Evolutionary conservation across 2,797 vertebrate species (phyloP), one percentile per base, ranked within the genome.

Genomic region (Acanthurus tractus): DNA sequence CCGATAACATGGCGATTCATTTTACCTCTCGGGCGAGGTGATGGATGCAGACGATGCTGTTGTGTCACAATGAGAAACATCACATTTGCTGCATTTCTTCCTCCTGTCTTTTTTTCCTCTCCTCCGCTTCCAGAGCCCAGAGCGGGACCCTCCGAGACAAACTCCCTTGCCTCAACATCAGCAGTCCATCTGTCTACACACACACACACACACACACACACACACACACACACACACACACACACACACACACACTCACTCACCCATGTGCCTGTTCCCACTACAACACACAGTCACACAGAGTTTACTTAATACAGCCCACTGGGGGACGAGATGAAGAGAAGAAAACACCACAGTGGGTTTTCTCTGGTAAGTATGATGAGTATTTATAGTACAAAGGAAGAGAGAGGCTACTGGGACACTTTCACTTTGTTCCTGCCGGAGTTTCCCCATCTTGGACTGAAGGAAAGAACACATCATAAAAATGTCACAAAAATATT

Each of bases 311-410:
- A 25, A 52, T 70, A 6, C 15, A 83, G 81, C 67, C 81, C 40
- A 20, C 73, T n/a, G 76, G 42, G 74, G 50, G 49, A 20, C 22
- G 18, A 59, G 25, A 52, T 1, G 8, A 50, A 63, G 23, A 50
- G 25, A 13, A 29, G 23, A 36, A 74, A 4, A 73, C 65, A 81
- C 59, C 70, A 50, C 74, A 50, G 61, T 15, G 45, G 54, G 61
- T 73, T 74, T 78, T 65, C 52, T 67, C 42, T 18, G 45, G 38
- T 34, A 53, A 34, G 56, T 52, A 0, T 9, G 25, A 40, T 64
- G 38, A 59, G 64, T 85, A 89, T 86, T 81, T 82, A 81, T 78
- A 84, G 82, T 13, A 75, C 52, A 68, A 54, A 52, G 23, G 72
- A 55, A 65, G 15, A 67, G 22, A 57, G 49, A 25, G 46, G 9